Conservation (phyloP, 2,888 invertebrate genomes). For the Cosmorhoe ocellata region DNA sequence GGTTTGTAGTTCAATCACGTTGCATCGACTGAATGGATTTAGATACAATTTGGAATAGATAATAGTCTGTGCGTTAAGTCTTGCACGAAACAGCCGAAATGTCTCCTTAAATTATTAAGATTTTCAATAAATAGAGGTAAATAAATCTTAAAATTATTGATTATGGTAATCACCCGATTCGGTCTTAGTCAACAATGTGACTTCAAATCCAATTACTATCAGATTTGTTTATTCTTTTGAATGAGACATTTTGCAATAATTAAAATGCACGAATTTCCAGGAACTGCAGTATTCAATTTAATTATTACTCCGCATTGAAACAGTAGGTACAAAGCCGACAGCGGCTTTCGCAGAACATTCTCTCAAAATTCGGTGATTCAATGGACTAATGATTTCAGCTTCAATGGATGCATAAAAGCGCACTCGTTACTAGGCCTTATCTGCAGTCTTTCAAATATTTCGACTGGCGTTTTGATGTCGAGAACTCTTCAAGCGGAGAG, state of each 20-base stretch:
- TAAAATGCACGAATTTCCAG: constrained; percentile 23
- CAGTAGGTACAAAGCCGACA: constrained; percentile 9
- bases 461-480: constrained; percentile 33
- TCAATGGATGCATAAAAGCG: constrained; percentile 63
- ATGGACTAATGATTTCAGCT: constrained; percentile 67
- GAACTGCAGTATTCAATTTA: constrained; percentile 34
- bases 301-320: constrained; percentile 30
- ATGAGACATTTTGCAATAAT: constrained; percentile 12
- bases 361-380: constrained; percentile 71
- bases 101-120: too few relatives aligned
- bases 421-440: constrained; percentile 50
- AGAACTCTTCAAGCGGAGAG: constrained; percentile 34
- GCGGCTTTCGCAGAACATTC: constrained; percentile 20
- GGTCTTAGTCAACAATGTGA: not conserved
- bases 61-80: too few relatives aligned
- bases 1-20: too few relatives aligned
- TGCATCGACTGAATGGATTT: too few relatives aligned
- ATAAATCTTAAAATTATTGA: too few relatives aligned
- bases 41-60: too few relatives aligned
- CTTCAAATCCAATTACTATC: constrained; percentile 10
- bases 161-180: too few relatives aligned
- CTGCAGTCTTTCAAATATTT: constrained; percentile 35
- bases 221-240: not conserved
- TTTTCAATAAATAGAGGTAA: too few relatives aligned
- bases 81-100: too few relatives aligned